Conservation (phyloP, 2,113 vertebrate species). For the Naja naja region DNA sequence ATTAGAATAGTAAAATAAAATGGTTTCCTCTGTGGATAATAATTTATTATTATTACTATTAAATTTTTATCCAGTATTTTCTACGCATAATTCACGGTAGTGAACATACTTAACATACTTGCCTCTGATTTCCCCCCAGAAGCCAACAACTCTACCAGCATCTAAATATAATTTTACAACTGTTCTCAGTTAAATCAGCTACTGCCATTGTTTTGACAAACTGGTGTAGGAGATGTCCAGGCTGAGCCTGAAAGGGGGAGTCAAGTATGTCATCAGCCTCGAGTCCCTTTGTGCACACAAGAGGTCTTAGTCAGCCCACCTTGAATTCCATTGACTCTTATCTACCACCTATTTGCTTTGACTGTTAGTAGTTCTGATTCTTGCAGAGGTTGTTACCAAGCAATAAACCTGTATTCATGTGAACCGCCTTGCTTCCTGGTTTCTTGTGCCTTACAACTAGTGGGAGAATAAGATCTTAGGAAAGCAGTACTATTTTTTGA, state of each 20-base stretch:
- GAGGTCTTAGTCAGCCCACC: not conserved
- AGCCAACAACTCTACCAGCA: not conserved
- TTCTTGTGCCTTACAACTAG: not conserved
- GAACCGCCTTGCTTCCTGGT: not conserved
- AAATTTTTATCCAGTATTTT: not conserved
- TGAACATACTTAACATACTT: not conserved
- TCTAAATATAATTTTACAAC: not conserved
- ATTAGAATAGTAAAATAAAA: not conserved
- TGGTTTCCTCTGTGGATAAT: not conserved
- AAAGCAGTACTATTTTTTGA: slow-evolving; percentile 12
- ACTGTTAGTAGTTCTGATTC: not conserved
- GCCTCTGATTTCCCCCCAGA: not conserved
- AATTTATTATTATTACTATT: not conserved
- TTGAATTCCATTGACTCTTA: not conserved
- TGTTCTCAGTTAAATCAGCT: not conserved
- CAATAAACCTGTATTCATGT: not conserved
- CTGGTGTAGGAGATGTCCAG: not conserved
- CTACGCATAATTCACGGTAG: not conserved
- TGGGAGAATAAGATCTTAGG: not conserved
- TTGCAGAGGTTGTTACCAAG: not conserved
- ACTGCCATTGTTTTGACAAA: not conserved
- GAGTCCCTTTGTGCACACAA: not conserved
- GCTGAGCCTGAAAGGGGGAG: not conserved
- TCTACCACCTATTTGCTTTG: not conserved
- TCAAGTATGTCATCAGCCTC: not conserved